Evolutionary conservation across 1,140 invertebrate species (phyloP).

Genomic region (Drosophila baimaii): DNA sequence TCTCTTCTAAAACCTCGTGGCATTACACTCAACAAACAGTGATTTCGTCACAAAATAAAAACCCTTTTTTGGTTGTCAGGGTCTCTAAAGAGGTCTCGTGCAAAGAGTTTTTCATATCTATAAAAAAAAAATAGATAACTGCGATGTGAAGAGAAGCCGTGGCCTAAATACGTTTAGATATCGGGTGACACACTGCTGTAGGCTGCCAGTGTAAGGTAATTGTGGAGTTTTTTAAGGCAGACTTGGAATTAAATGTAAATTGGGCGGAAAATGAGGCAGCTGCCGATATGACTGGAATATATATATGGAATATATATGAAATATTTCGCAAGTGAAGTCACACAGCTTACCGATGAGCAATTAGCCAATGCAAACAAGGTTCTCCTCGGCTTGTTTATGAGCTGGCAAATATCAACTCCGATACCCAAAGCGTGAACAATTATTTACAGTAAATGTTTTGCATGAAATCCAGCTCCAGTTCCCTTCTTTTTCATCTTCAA

Average conservation of each 20-base stretch:
- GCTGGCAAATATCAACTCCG: conserved; percentile 42
- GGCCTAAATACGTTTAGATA: conserved; percentile 66
- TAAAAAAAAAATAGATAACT: conserved; percentile 58
- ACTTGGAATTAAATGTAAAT: conserved; percentile 36
- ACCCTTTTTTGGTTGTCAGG: conserved; percentile 41
- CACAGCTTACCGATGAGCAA: conserved; percentile 37
- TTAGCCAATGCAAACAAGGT: conserved; percentile 52
- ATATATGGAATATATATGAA: not conserved
- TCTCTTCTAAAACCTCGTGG: not conserved
- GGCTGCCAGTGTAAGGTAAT: conserved; percentile 32
- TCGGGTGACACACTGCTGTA: conserved; percentile 41
- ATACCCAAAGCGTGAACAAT: conserved; percentile 54
- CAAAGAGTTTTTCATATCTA: conserved; percentile 61
- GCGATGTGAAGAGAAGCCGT: conserved; percentile 45
- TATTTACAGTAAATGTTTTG: conserved; percentile 68
- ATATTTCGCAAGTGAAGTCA: conserved; percentile 15
- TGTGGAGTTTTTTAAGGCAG: conserved; percentile 13
- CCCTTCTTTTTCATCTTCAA: conserved; percentile 11
- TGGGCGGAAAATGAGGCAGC: conserved; percentile 4
- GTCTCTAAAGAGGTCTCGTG: conserved; percentile 45
- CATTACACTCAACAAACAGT: conserved; percentile 22
- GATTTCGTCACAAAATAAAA: conserved; percentile 18
- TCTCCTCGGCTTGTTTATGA: not conserved
- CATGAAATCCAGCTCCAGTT: conserved; percentile 50
- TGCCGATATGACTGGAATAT: not conserved